These are phyloP conservation scores for Diaperis boleti DNA, from an alignment of 2,888 invertebrate genomes.

Conservation along the genomic window DNA sequence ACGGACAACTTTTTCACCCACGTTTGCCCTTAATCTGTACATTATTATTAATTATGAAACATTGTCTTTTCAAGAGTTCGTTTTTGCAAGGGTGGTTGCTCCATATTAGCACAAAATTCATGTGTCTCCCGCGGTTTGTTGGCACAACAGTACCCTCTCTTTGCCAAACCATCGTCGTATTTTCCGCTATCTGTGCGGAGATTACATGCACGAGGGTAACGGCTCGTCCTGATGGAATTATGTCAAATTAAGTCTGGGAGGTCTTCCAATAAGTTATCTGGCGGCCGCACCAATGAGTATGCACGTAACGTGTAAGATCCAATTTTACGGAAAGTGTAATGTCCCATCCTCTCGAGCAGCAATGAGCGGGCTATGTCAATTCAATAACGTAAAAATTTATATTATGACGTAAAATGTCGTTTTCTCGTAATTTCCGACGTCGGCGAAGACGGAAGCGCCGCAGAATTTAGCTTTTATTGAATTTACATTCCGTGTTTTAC, in stretches of 20 bases:
- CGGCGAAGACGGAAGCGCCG: slow-evolving; percentile 9
- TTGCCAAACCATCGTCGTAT: slow-evolving; percentile 43
- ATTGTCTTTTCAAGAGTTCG: neutral
- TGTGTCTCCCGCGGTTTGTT: slow-evolving; percentile 34
- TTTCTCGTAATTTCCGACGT: slow-evolving; percentile 29
- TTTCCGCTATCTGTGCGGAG: slow-evolving; percentile 39
- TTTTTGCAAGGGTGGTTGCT: neutral
- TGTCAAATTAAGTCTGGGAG: slow-evolving; percentile 41
- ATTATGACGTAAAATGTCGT: slow-evolving; percentile 37
- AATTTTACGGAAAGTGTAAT: neutral
- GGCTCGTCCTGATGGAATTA: slow-evolving; percentile 41
- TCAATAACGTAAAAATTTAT: slow-evolving; percentile 33
- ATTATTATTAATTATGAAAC: too few relatives aligned
- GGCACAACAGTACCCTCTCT: slow-evolving; percentile 42
- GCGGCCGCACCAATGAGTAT: slow-evolving; percentile 36
- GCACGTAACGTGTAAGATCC: slow-evolving; percentile 33
- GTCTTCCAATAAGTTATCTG: slow-evolving; percentile 40
- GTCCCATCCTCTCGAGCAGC: slow-evolving; percentile 2
- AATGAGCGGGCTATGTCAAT: slow-evolving; percentile 11
- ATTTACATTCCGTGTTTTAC: slow-evolving; percentile 20
- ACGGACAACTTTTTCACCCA: too few relatives aligned
- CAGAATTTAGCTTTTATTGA: slow-evolving; percentile 31
- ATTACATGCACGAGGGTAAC: slow-evolving; percentile 38
- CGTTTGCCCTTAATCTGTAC: too few relatives aligned
- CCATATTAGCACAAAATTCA: slow-evolving; percentile 34